phyloP scores from a whole-genome alignment of 2,888 invertebrate genomes.

The Petrolisthes manimaculis region DNA sequence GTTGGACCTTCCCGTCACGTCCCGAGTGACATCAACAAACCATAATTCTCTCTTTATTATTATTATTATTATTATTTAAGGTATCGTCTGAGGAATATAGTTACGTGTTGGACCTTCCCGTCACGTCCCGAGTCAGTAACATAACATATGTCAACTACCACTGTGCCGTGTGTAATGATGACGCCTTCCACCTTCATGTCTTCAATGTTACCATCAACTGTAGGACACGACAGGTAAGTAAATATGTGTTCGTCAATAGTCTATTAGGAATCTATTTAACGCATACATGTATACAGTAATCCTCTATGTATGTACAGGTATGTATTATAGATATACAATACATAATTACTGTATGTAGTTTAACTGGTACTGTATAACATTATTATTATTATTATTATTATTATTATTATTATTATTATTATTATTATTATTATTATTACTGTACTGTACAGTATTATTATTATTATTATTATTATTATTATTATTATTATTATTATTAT shows the following conservation, averaged over 20 bases:
- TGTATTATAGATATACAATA: background rate
- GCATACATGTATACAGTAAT: background rate
- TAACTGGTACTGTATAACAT: too few species aligned
- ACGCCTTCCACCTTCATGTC: constrained; percentile 31
- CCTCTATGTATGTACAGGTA: background rate
- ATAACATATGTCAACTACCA: constrained; percentile 57
- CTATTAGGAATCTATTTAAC: background rate
- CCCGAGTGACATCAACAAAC: too few species aligned
- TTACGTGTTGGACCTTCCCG: constrained; percentile 53
- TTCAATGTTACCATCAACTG: constrained; percentile 45
- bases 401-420: background rate
- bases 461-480: background rate
- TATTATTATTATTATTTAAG: too few species aligned
- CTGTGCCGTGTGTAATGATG: constrained; percentile 60
- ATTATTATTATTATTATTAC: background rate
- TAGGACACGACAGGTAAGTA: constrained; percentile 10
- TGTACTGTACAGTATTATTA: too few species aligned
- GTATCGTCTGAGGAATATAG: constrained; percentile 39
- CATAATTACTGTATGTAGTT: too few species aligned
- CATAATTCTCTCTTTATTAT: too few species aligned
- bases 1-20: constrained; percentile 56
- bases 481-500: background rate
- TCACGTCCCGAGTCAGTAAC: constrained; percentile 49
- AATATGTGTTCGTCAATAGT: too few species aligned
- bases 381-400: background rate